Evolutionary conservation across 1,140 invertebrate genomes (phyloP).

Genomic region (Polypedilum vanderplanki): DNA sequence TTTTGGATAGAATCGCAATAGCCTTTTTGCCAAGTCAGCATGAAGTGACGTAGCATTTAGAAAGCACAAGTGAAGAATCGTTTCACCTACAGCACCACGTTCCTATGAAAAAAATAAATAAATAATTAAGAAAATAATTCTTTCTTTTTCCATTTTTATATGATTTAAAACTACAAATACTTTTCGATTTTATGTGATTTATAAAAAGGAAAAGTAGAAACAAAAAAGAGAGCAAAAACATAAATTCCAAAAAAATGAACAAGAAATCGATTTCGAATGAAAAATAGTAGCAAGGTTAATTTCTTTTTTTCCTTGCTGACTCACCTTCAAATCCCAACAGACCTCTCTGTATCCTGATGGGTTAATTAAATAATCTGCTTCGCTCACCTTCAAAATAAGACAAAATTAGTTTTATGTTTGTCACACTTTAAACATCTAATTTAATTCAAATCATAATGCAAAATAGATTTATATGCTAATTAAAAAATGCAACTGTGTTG

Average conservation of each 20-base stretch:
- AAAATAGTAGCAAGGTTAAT: constrained; percentile 27
- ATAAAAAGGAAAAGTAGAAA: too few species aligned
- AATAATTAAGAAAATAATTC: too few species aligned
- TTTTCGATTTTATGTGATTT: too few species aligned
- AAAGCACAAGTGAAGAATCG: constrained; percentile 87
- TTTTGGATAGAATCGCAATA: constrained; percentile 87
- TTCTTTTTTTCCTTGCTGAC: constrained; percentile 29
- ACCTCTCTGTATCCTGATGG: constrained; percentile 65
- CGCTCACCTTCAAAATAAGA: constrained; percentile 33
- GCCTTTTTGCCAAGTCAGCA: constrained; percentile 84
- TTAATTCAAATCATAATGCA: not conserved
- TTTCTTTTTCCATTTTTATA: too few species aligned
- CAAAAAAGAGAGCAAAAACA: not conserved
- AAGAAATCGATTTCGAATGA: constrained; percentile 28
- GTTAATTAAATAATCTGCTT: constrained; percentile 51
- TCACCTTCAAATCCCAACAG: constrained; percentile 80
- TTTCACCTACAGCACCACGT: constrained; percentile 92
- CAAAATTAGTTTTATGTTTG: not conserved
- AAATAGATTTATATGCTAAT: too few species aligned
- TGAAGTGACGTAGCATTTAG: constrained; percentile 85
- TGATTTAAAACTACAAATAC: too few species aligned
- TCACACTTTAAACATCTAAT: not conserved
- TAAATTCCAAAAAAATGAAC: constrained; percentile 28
- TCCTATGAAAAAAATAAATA: constrained; percentile 48
- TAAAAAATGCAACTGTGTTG: too few species aligned